Conservation (phyloP, 2,797 vertebrate species). For the Aphelocoma californica region DNA sequence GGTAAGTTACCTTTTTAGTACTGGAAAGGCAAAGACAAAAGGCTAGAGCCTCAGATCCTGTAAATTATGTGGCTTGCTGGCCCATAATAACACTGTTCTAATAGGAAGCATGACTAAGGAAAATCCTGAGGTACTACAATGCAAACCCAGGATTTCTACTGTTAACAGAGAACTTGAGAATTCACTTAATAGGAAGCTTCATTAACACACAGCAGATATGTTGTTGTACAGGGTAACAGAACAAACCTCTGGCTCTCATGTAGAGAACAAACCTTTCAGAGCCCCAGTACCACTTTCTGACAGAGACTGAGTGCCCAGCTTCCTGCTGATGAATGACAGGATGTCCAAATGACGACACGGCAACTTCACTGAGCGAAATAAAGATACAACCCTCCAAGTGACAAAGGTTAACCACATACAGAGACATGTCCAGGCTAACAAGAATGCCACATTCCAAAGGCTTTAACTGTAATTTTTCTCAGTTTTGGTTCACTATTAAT, state of each 20-base stretch:
- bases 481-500: not conserved
- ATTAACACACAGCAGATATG: not conserved
- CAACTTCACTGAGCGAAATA: not conserved
- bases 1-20: not conserved
- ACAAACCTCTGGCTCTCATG: not conserved
- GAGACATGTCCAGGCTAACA: not conserved
- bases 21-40: not conserved
- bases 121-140: not conserved
- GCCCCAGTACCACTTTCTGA: not conserved
- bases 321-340: not conserved
- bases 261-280: not conserved
- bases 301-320: not conserved
- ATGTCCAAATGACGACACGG: not conserved
- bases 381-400: not conserved
- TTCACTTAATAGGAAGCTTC: not conserved
- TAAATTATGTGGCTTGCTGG: not conserved
- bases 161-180: not conserved
- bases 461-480: not conserved
- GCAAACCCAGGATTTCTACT: not conserved
- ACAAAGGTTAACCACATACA: not conserved
- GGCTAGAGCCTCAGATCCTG: not conserved
- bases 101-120: not conserved
- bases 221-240: not conserved
- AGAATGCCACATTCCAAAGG: not conserved
- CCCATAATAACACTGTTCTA: not conserved